Evolutionary conservation across 2,797 vertebrate species (phyloP).

Genomic region (Onychomys leucogaster): DNA sequence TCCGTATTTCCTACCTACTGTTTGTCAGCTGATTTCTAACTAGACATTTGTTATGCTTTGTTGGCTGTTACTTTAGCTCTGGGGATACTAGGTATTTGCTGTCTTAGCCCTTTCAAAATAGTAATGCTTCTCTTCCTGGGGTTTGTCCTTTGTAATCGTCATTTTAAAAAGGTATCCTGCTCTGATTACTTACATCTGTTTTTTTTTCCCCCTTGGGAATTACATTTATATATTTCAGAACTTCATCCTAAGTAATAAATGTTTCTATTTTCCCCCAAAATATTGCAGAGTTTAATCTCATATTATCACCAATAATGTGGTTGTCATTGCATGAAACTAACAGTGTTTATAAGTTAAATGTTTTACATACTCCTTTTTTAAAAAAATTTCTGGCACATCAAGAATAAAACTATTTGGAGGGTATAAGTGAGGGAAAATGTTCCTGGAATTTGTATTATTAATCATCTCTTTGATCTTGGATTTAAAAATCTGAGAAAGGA

Average conservation of each 20-base stretch:
- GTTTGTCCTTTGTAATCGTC: conserved; percentile 43
- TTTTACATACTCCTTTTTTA: conserved; percentile 10
- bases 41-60: conserved; percentile 16
- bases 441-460: conserved; percentile 15
- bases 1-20: conserved; percentile 27
- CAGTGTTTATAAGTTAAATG: conserved; percentile 32
- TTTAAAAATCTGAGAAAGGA: conserved; percentile 49
- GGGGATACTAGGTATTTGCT: background rate
- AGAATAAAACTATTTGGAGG: background rate
- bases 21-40: background rate
- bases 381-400: background rate
- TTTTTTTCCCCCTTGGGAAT: background rate
- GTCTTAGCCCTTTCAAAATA: conserved; percentile 37
- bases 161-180: background rate
- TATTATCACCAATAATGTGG: conserved; percentile 6
- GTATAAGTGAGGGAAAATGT: background rate
- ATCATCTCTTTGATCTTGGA: conserved; percentile 62
- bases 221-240: conserved; percentile 9
- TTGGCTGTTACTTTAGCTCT: conserved; percentile 7
- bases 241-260: conserved; percentile 10
- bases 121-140: background rate
- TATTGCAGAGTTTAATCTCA: background rate
- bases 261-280: background rate
- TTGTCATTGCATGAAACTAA: background rate
- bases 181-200: conserved; percentile 35